A percentile compares a stretch with the other conserved stretches of the same genome.
Conservation (phyloP, 2,113 vertebrate genomes). For the Ivindomyrus marchei region DNA sequence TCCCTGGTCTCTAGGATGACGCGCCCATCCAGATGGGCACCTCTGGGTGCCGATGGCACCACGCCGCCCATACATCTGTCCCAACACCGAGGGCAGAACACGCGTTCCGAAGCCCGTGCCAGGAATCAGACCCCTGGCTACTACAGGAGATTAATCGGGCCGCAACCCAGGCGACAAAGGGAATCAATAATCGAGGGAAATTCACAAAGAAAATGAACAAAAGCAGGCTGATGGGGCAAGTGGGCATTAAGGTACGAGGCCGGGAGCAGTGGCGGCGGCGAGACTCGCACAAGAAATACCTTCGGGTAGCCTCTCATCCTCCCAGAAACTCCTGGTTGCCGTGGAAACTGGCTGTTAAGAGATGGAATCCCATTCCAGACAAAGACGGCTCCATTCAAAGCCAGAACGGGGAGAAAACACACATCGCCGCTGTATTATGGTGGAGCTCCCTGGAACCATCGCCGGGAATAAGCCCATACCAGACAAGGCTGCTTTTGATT, state of each 20-base stretch:
- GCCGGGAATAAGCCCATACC: neutral
- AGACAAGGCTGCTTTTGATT: neutral
- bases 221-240: neutral
- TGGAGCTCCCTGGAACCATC: neutral
- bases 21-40: neutral
- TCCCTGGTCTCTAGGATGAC: neutral
- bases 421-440: neutral
- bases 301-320: neutral
- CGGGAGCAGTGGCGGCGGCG: neutral
- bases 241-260: neutral
- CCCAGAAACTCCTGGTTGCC: slow-evolving; percentile 46
- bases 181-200: neutral
- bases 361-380: slow-evolving; percentile 30
- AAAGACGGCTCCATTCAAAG: slow-evolving; percentile 20
- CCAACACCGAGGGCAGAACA: neutral
- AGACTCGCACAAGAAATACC: slow-evolving; percentile 9
- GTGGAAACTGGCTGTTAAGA: slow-evolving; percentile 42
- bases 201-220: neutral
- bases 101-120: neutral
- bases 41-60: neutral
- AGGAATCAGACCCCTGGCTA: neutral
- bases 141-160: neutral
- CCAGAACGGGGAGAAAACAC: neutral
- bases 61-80: neutral
- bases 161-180: no score